Evolutionary conservation across 2,888 invertebrate species (phyloP), one percentile per base, ranked within the genome.

Genomic region (Choreutis nemorana): DNA sequence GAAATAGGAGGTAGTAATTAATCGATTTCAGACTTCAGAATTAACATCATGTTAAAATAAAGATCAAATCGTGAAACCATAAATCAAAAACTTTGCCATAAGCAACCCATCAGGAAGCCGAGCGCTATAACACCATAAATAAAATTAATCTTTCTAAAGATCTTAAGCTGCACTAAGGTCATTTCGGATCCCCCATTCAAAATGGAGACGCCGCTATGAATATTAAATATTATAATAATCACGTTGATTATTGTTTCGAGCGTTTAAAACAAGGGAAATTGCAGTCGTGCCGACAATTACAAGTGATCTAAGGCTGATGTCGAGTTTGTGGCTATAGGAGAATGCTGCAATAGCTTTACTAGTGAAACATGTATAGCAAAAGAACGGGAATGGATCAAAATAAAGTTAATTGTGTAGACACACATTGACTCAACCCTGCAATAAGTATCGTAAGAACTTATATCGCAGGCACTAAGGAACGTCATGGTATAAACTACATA

Each of bases 201-300:
- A 33, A 8, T 16, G 29, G 26, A 18, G 22, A 26, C 21, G 25
- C 5, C 31, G 44, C 35, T 37, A 55, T 57, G 59, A 61, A 61
- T 59, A 57, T 53, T 56, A 57, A 61, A 47, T 48, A 44, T 55
- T 54, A 51, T 57, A 55, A 57, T 65, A 66, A 64, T 61, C 55
- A 50, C 46, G 49, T 50, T 59, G 64, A 68, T 68, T 63, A 70
- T 67, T 67, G 66, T 60, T 50, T 46, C 45, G 50, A 55, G 49
- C 57, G 55, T 59, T 63, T 62, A 63, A 64, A 63, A 55, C 52
- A 49, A 53, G 55, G 55, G 56, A 66, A 65, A 51, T 64, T 55
- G 54, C 30, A 39, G 43, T 53, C 65, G 66, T 63, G 67, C 57
- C 48, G 42, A n/a, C 35, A 41, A 54, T 49, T 63, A 44, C 46